A percentile compares a stretch with the other conserved stretches of the same genome.
phyloP scores from a whole-genome alignment of 2,888 invertebrate genomes.

The Slavum lentiscoides region DNA sequence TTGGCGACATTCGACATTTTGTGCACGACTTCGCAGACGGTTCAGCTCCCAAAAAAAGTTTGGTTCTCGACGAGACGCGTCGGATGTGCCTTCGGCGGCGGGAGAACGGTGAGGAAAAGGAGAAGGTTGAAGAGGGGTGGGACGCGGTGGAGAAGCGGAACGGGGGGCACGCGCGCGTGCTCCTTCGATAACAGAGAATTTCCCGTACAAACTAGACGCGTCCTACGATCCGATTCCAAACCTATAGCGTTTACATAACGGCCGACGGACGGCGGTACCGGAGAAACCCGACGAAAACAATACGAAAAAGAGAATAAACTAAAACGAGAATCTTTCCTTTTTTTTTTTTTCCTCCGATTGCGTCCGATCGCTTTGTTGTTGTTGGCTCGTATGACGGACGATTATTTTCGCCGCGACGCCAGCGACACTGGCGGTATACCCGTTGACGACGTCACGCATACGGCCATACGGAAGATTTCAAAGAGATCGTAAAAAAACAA shows the following conservation, averaged over 20 bases:
- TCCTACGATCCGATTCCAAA: slow-evolving; percentile 10
- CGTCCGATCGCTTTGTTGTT: slow-evolving; percentile 52
- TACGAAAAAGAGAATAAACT: slow-evolving; percentile 31
- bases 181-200: slow-evolving; percentile 7
- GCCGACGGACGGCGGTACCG: slow-evolving; percentile 6
- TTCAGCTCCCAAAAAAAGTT: slow-evolving; percentile 21
- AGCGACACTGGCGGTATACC: slow-evolving; percentile 41
- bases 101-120: too few species aligned
- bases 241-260: slow-evolving; percentile 40
- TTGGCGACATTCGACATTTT: slow-evolving; percentile 56
- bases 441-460: background rate
- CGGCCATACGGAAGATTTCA: background rate
- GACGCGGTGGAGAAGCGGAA: background rate
- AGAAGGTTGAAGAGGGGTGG: background rate
- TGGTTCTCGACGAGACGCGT: slow-evolving; percentile 37
- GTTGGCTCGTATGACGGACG: slow-evolving; percentile 49
- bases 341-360: slow-evolving; percentile 26
- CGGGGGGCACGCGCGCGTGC: slow-evolving; percentile 21
- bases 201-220: background rate
- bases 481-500: slow-evolving; percentile 44
- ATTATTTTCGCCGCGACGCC: slow-evolving; percentile 41
- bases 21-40: slow-evolving; percentile 32
- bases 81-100: slow-evolving; percentile 25
- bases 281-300: slow-evolving; percentile 46
- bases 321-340: too few species aligned